These are phyloP conservation scores for Cossypha dichroa DNA, from an alignment of 2,797 vertebrate species.

Conservation along the genomic window DNA sequence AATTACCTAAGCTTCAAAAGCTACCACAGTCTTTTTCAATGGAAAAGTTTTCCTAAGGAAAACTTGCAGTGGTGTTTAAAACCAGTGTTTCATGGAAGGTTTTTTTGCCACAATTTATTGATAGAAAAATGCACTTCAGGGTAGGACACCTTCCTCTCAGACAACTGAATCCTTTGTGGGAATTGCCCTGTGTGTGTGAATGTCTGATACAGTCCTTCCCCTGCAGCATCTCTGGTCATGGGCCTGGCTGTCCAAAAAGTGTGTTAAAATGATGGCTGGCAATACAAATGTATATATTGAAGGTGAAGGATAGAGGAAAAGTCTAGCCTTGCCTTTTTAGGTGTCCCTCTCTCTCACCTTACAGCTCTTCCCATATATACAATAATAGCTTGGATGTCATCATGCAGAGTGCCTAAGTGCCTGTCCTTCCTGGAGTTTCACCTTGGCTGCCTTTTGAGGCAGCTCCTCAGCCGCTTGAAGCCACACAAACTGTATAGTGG, in stretches of 20 bases:
- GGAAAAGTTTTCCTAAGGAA: neutral
- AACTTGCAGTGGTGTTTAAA: neutral
- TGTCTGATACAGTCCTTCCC: neutral
- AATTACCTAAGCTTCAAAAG: neutral
- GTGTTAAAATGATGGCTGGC: neutral
- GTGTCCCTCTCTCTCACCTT: neutral
- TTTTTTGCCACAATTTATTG: neutral
- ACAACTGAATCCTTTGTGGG: neutral
- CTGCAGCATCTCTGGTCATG: neutral
- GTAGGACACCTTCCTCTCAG: neutral
- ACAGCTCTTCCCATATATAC: rapidly evolving
- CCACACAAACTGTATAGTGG: neutral
- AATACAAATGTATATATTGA: rapidly evolving
- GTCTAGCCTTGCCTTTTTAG: neutral
- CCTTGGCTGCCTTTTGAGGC: neutral
- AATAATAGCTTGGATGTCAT: neutral
- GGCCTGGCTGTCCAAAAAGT: neutral
- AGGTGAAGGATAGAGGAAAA: neutral
- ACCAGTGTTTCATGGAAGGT: neutral
- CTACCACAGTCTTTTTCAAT: neutral
- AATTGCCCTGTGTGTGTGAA: neutral
- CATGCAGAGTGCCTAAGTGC: rapidly evolving
- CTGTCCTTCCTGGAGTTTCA: neutral
- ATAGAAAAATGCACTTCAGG: neutral
- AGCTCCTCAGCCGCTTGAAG: neutral